phyloP scores from a whole-genome alignment of 2,888 invertebrate species.

The Ennomos quercinarius region DNA sequence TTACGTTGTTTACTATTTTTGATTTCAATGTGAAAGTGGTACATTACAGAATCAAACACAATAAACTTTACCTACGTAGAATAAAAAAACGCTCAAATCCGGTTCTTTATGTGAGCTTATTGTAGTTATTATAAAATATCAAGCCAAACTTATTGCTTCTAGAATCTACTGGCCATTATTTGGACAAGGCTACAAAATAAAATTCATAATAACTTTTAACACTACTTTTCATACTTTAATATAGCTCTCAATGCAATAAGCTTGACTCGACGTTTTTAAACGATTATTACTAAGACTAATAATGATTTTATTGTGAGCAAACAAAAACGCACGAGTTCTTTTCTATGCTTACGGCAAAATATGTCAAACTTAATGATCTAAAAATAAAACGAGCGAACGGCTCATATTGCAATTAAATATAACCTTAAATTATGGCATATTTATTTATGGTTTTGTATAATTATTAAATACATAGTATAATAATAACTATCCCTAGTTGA shows the following conservation, averaged over 20 bases:
- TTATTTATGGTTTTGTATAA: slow-evolving; percentile 37
- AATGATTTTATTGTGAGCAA: slow-evolving; percentile 42
- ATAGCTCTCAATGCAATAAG: slow-evolving; percentile 12
- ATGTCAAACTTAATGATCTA: slow-evolving; percentile 7
- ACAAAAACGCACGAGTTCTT: slow-evolving; percentile 32
- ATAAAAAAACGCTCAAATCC: slow-evolving; percentile 8
- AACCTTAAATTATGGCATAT: slow-evolving; percentile 65
- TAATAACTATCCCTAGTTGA: slow-evolving; percentile 54
- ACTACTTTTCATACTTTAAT: neutral
- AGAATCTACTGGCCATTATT: slow-evolving; percentile 49
- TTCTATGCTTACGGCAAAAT: slow-evolving; percentile 5
- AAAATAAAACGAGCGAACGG: slow-evolving; percentile 20
- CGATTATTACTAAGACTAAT: slow-evolving; percentile 8
- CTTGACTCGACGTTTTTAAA: slow-evolving; percentile 16
- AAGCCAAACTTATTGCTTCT: slow-evolving; percentile 41
- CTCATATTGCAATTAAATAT: slow-evolving; percentile 33
- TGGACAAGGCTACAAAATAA: slow-evolving; percentile 24
- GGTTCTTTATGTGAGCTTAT: slow-evolving; percentile 2
- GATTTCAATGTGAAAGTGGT: too few species aligned
- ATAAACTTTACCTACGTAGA: too few species aligned
- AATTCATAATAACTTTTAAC: neutral
- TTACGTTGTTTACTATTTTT: too few species aligned
- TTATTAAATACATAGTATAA: slow-evolving; percentile 23
- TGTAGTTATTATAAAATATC: slow-evolving; percentile 11
- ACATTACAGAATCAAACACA: too few species aligned